Conservation (phyloP, 2,888 invertebrate species). For the Heteromurus nitidus region DNA sequence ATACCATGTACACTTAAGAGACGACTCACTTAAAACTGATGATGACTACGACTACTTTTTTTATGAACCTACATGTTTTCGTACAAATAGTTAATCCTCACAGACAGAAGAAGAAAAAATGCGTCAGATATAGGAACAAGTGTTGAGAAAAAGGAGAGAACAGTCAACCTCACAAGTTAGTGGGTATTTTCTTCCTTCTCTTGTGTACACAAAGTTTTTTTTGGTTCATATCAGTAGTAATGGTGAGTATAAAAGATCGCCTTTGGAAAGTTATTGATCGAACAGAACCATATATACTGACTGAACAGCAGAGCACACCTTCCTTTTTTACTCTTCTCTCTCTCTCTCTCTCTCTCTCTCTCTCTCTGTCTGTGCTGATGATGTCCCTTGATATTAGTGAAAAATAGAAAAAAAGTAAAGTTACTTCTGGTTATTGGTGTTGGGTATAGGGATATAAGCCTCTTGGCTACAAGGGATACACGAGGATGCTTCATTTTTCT, state of each 20-base stretch:
- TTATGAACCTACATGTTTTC: slow-evolving; percentile 9
- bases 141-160: slow-evolving; percentile 1
- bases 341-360: slow-evolving; percentile 11
- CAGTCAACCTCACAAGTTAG: slow-evolving; percentile 7
- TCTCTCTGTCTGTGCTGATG: slow-evolving; percentile 41
- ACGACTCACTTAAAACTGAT: slow-evolving; percentile 7
- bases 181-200: slow-evolving; percentile 9
- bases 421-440: slow-evolving; percentile 44
- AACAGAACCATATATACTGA: slow-evolving; percentile 34
- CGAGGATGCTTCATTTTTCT: slow-evolving; percentile 51
- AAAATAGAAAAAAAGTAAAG: slow-evolving; percentile 58
- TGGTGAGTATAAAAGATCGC: slow-evolving; percentile 57
- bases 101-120: slow-evolving; percentile 53
- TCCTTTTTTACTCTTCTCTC: slow-evolving; percentile 34
- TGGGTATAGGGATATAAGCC: slow-evolving; percentile 40
- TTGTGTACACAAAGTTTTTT: slow-evolving; percentile 13
- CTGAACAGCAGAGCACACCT: slow-evolving; percentile 37
- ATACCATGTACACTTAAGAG: slow-evolving; percentile 17
- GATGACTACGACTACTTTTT: slow-evolving; percentile 10
- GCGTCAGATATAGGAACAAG: slow-evolving; percentile 29
- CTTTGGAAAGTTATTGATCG: slow-evolving; percentile 65
- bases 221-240: slow-evolving; percentile 47
- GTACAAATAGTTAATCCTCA: slow-evolving; percentile 47
- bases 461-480: slow-evolving; percentile 41
- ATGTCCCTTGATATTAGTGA: slow-evolving; percentile 67